Conservation (phyloP, 2,888 invertebrate species). For the Leptothorax acervorum region DNA sequence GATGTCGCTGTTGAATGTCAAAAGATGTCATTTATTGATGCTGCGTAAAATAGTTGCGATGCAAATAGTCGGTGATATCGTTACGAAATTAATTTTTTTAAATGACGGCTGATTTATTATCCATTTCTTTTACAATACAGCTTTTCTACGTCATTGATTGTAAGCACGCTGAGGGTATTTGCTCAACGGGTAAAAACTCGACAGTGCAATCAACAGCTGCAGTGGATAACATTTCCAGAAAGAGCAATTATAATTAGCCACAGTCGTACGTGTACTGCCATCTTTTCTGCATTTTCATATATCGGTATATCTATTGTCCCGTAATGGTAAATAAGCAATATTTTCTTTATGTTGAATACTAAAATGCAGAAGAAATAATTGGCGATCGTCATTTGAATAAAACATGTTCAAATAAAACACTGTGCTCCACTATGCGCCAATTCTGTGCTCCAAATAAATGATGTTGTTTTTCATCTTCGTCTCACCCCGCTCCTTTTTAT, state of each 20-base stretch:
- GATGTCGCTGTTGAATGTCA: neutral
- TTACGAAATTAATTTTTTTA: neutral
- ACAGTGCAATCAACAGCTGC: too few relatives aligned
- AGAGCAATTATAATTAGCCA: neutral
- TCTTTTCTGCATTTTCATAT: neutral
- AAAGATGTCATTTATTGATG: neutral
- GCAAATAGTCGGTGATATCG: neutral
- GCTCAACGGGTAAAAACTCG: neutral
- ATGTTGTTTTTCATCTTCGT: too few relatives aligned
- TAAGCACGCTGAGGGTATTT: neutral
- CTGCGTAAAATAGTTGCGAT: neutral
- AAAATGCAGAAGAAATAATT: neutral
- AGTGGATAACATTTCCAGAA: neutral
- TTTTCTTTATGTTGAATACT: neutral
- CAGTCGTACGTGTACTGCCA: neutral
- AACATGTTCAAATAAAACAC: too few relatives aligned
- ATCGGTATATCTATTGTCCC: neutral
- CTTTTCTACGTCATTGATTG: neutral
- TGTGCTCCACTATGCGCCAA: too few relatives aligned
- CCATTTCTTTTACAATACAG: neutral
- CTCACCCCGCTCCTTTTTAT: too few relatives aligned
- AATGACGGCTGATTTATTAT: neutral
- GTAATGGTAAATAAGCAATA: neutral
- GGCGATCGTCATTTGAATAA: too few relatives aligned
- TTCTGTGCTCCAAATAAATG: too few relatives aligned